These are phyloP conservation scores for Scalopus aquaticus DNA, from an alignment of 2,113 vertebrate genomes.

Conservation along the genomic window DNA sequence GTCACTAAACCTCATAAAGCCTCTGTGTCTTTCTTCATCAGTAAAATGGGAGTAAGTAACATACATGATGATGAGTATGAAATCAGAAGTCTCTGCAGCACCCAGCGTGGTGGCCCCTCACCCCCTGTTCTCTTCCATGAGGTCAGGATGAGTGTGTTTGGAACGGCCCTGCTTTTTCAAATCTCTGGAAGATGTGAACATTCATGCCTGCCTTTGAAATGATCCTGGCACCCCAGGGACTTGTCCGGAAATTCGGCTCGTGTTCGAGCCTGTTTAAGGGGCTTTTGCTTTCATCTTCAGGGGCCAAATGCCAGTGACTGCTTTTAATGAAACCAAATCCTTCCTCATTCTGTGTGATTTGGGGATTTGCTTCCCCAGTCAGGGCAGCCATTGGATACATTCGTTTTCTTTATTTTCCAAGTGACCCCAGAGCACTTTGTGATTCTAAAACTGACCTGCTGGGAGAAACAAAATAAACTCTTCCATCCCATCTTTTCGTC, in stretches of 20 bases:
- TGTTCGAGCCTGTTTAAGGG: constrained; percentile 79
- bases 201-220: constrained; percentile 66
- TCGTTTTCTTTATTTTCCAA: constrained; percentile 80
- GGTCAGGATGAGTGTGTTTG: neutral
- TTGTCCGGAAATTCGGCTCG: constrained; percentile 72
- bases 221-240: constrained; percentile 65
- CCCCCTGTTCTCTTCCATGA: neutral
- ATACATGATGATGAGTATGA: neutral
- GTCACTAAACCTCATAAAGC: neutral
- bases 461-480: constrained; percentile 77
- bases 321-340: constrained; percentile 82
- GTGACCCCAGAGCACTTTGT: constrained; percentile 74
- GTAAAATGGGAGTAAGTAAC: constrained; percentile 3
- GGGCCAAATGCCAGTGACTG: constrained; percentile 78
- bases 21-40: neutral
- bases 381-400: constrained; percentile 68
- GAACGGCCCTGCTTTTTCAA: constrained; percentile 24
- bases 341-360: constrained; percentile 76
- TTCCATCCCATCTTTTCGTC: constrained; percentile 42
- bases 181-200: constrained; percentile 51
- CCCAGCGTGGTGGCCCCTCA: neutral
- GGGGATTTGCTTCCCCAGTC: constrained; percentile 76
- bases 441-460: constrained; percentile 78
- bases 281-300: constrained; percentile 79
- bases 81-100: neutral